Evolutionary conservation across 1,140 invertebrate genomes (phyloP).

Genomic region (Bombus terrestris): DNA sequence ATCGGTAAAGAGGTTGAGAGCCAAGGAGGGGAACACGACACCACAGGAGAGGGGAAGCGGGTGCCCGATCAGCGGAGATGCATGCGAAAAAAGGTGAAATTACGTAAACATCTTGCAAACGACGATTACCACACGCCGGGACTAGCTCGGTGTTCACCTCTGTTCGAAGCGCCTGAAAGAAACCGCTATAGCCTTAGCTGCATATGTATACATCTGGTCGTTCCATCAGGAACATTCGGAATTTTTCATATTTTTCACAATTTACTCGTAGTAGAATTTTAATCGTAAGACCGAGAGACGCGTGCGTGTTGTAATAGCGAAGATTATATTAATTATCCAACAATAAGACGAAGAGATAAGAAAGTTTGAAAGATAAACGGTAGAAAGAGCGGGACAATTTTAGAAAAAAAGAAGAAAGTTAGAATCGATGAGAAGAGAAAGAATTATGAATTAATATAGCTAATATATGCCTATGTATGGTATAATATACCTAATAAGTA

Average conservation of each 20-base stretch:
- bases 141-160: slow-evolving; percentile 69
- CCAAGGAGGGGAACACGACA: slow-evolving; percentile 34
- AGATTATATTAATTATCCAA: too few species aligned
- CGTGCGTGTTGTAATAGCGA: too few species aligned
- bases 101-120: slow-evolving; percentile 79
- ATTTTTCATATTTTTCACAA: not conserved
- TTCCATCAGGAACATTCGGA: not conserved
- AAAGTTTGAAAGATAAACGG: too few species aligned
- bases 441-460: too few species aligned
- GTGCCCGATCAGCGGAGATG: slow-evolving; percentile 69
- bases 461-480: too few species aligned
- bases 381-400: too few species aligned
- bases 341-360: too few species aligned
- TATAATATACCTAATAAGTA: too few species aligned
- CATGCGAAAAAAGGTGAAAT: slow-evolving; percentile 75
- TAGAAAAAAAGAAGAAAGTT: too few species aligned
- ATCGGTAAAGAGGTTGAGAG: slow-evolving; percentile 55
- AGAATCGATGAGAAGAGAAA: too few species aligned
- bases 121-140: slow-evolving; percentile 74
- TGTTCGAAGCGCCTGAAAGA: slow-evolving; percentile 52
- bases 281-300: too few species aligned
- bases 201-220: not conserved
- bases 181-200: slow-evolving; percentile 12
- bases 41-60: slow-evolving; percentile 2
- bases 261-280: not conserved